These are phyloP conservation scores for Conus ventricosus DNA, from an alignment of 1,140 invertebrate genomes.

Conservation along the genomic window DNA sequence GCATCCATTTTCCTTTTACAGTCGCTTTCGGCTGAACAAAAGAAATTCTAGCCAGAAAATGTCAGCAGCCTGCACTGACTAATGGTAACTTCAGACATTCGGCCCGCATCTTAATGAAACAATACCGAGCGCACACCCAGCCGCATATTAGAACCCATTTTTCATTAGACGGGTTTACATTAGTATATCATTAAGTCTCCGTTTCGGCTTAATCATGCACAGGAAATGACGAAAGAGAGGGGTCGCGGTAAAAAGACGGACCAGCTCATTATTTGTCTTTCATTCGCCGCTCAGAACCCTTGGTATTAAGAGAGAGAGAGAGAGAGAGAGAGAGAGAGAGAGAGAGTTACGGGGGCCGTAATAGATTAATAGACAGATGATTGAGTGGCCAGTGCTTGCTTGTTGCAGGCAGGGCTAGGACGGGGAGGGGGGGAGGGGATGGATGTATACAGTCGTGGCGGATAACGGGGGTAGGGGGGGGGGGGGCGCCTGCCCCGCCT, in stretches of 20 bases:
- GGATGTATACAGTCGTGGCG: too few species aligned
- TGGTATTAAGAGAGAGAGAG: constrained; percentile 9
- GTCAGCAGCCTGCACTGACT: not conserved
- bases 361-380: constrained; percentile 28
- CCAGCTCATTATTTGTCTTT: constrained; percentile 26
- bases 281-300: not conserved
- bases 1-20: too few species aligned
- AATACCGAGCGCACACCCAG: not conserved
- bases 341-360: constrained; percentile 6
- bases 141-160: constrained; percentile 23
- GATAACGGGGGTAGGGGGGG: not conserved
- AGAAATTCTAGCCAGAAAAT: not conserved
- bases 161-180: constrained; percentile 26
- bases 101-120: not conserved
- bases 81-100: not conserved
- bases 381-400: constrained; percentile 11
- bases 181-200: constrained; percentile 27
- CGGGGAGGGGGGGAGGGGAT: not conserved
- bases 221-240: constrained; percentile 21
- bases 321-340: not conserved
- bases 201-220: not conserved
- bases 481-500: not conserved
- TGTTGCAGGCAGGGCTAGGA: not conserved
- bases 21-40: not conserved
- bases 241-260: constrained; percentile 5